Evolutionary conservation across 2,113 vertebrate species (phyloP).

Genomic region (Lichenostomus cassidix): DNA sequence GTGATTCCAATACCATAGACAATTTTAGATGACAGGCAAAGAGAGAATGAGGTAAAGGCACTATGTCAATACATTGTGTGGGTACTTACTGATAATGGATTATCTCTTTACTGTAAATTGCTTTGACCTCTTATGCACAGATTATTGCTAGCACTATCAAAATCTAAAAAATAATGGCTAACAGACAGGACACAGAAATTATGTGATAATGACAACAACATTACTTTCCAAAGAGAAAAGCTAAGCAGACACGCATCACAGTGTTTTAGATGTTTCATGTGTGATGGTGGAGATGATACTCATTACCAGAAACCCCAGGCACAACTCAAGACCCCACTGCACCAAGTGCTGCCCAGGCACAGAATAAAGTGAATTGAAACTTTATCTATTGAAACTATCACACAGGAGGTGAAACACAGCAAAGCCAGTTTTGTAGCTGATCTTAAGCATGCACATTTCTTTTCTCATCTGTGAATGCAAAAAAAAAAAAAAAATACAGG

Average conservation of each 20-base stretch:
- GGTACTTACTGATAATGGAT: background rate
- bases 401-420: background rate
- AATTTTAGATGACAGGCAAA: background rate
- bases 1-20: background rate
- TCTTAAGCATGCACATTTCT: background rate
- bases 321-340: fast-evolving
- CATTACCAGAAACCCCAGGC: background rate
- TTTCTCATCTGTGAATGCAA: background rate
- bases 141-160: background rate
- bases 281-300: background rate
- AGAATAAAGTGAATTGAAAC: background rate
- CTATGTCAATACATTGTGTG: background rate
- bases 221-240: background rate
- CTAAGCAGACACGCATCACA: background rate
- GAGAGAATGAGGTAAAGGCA: background rate
- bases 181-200: background rate
- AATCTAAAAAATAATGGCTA: background rate
- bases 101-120: background rate
- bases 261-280: background rate
- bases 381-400: too few relatives aligned
- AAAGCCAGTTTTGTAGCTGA: background rate
- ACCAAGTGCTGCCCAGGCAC: background rate
- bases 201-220: background rate
- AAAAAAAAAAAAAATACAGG: background rate
- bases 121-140: background rate